These are phyloP conservation scores for Panopea generosa DNA, from an alignment of 2,888 invertebrate genomes.

Conservation along the genomic window DNA sequence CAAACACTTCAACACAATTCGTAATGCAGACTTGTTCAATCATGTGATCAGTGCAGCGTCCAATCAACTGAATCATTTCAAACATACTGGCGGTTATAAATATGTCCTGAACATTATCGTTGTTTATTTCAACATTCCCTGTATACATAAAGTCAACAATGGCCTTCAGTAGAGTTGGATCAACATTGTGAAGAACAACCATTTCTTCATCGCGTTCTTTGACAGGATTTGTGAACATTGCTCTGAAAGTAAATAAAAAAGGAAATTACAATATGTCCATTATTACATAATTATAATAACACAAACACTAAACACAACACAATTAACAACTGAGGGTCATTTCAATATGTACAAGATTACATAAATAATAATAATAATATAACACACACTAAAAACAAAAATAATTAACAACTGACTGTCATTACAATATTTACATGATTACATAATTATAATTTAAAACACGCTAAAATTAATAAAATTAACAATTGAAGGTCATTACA, in stretches of 20 bases:
- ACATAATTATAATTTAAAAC: no score
- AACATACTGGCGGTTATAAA: constrained; percentile 93
- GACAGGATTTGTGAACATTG: constrained; percentile 95
- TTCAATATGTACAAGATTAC: no score
- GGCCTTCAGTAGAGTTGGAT: constrained; percentile 92
- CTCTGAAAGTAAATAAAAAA: constrained; percentile 82
- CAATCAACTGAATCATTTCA: constrained; percentile 92
- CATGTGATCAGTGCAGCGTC: constrained; percentile 94
- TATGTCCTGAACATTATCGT: constrained; percentile 94
- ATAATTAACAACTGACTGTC: no score
- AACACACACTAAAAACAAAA: no score
- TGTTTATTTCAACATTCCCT: constrained; percentile 86
- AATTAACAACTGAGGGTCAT: no score
- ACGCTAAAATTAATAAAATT: no score
- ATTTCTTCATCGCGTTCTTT: constrained; percentile 92
- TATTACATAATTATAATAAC: no score
- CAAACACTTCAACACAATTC: constrained; percentile 94
- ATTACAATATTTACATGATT: no score
- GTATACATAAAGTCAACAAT: constrained; percentile 95
- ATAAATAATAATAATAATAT: no score
- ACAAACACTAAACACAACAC: no score
- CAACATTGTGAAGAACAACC: constrained; percentile 92
- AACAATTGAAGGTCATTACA: no score
- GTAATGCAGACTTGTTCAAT: constrained; percentile 94
- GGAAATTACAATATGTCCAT: background rate